Evolutionary conservation across 2,888 invertebrate species (phyloP).

Genomic region (Phasia obesa): DNA sequence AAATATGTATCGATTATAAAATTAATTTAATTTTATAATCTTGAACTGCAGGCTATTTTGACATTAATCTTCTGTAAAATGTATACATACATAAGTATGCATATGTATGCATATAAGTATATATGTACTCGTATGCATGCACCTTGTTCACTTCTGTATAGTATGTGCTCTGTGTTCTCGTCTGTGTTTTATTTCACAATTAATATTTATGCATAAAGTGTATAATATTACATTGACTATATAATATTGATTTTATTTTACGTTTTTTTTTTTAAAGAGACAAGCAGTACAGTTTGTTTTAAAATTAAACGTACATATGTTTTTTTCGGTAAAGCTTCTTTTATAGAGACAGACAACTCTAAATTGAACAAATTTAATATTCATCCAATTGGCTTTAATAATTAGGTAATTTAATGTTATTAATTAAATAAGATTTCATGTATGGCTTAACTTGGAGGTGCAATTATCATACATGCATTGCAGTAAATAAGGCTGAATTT

Average conservation of each 20-base stretch:
- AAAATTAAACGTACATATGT: background rate
- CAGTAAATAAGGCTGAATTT: no score
- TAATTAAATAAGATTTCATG: no score
- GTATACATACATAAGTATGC: constrained; percentile 18
- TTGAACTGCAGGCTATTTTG: constrained; percentile 75
- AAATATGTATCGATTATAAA: constrained; percentile 44
- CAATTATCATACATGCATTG: no score
- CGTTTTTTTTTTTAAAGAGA: background rate
- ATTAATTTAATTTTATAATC: constrained; percentile 74
- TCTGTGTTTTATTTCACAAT: background rate
- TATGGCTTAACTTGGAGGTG: no score
- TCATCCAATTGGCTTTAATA: no score
- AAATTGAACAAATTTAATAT: no score
- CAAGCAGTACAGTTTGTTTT: background rate
- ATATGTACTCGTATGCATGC: background rate
- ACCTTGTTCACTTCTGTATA: background rate
- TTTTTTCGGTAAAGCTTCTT: no score
- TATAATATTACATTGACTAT: background rate
- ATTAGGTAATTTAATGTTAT: no score
- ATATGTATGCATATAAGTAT: background rate
- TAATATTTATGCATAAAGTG: background rate
- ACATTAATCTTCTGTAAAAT: constrained; percentile 65
- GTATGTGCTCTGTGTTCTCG: background rate
- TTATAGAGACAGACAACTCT: no score
- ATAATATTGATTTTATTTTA: constrained; percentile 24